These are phyloP conservation scores for Chlamydotis undulata DNA, from an alignment of 2,113 vertebrate genomes.

Conservation along the genomic window DNA sequence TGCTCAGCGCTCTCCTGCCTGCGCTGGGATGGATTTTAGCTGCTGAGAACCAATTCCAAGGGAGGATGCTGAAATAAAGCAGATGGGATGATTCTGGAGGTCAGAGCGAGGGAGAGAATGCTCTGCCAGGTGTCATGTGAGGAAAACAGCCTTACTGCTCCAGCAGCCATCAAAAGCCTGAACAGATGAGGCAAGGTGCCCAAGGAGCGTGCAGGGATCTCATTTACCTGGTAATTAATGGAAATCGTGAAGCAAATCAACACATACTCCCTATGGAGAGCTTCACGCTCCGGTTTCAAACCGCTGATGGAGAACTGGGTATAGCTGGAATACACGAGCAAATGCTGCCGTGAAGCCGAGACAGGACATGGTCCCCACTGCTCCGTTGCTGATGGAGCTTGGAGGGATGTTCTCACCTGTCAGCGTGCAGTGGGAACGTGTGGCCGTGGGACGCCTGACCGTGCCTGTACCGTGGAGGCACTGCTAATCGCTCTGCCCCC, in stretches of 20 bases:
- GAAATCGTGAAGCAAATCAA: slow-evolving; percentile 50
- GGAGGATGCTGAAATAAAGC: not conserved
- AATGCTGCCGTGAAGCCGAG: not conserved
- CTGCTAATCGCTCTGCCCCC: not conserved
- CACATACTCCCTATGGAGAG: not conserved
- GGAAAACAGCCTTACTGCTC: not conserved
- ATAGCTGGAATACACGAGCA: fast-evolving
- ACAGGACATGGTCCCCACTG: fast-evolving
- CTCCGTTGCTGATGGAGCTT: not conserved
- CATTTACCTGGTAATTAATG: slow-evolving; percentile 67
- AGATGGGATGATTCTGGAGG: slow-evolving; percentile 7
- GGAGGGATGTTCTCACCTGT: fast-evolving
- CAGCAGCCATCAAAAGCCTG: slow-evolving; percentile 7
- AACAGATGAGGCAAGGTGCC: slow-evolving; percentile 21
- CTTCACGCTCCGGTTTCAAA: not conserved
- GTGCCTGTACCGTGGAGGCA: fast-evolving
- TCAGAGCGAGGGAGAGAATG: not conserved
- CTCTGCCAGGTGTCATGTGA: not conserved
- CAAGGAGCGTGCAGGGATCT: slow-evolving; percentile 38
- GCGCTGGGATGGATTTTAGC: not conserved
- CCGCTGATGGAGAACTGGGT: not conserved
- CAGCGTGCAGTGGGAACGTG: fast-evolving
- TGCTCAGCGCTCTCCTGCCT: not conserved
- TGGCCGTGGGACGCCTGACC: not conserved
- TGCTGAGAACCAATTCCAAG: not conserved